These are phyloP conservation scores for Cherax destructor DNA, from an alignment of 1,140 invertebrate genomes.

Conservation along the genomic window DNA sequence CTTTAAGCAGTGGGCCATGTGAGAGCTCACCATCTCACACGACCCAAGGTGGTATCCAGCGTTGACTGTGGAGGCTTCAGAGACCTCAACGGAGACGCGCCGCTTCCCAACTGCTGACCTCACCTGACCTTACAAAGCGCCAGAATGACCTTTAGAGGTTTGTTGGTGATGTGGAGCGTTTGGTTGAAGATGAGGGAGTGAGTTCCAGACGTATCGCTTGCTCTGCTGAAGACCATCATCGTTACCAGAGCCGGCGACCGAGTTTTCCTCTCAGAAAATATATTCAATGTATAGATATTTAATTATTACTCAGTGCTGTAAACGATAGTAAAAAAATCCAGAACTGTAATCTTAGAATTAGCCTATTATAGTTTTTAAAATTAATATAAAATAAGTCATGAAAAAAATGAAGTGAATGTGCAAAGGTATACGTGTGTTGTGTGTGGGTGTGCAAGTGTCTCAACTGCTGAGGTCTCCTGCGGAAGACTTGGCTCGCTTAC, in stretches of 20 bases:
- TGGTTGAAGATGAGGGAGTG: not conserved
- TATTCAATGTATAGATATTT: not conserved
- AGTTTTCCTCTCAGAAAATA: not conserved
- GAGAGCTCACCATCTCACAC: not conserved
- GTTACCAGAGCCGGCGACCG: not conserved
- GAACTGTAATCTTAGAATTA: not conserved
- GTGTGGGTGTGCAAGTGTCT: not conserved
- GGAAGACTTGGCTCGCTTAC: not conserved
- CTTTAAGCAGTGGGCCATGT: not conserved
- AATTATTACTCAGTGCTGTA: not conserved
- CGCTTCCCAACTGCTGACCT: not conserved
- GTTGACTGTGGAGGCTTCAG: not conserved
- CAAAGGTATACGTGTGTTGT: not conserved
- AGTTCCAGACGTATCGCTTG: not conserved
- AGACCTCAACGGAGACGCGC: slow-evolving; percentile 36
- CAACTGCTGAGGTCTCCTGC: not conserved
- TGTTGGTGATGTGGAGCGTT: not conserved
- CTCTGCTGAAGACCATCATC: not conserved
- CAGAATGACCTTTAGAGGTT: not conserved
- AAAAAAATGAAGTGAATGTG: not conserved
- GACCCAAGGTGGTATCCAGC: not conserved
- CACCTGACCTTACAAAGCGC: not conserved
- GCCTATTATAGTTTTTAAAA: not conserved
- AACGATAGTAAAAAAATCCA: not conserved
- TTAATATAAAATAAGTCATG: not conserved